Base-by-base conservation (phyloP, 1,140 invertebrate genomes). In the Pygmarrhopalites habei region DNA sequence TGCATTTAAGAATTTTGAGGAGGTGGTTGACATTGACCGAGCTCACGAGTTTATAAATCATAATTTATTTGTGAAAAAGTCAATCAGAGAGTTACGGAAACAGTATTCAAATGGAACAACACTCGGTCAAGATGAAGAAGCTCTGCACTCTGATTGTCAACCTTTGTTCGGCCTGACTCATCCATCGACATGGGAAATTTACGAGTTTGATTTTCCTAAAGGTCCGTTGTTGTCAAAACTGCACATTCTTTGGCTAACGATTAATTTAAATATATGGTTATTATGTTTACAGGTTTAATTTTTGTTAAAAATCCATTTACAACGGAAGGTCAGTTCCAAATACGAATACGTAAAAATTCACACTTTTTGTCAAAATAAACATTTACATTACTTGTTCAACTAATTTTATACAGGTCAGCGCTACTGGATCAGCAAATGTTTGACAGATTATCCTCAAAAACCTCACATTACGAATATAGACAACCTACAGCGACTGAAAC, bases 251-350 rank as follows among this genome's bases (percentile, higher is more conserved):
- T 23, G 10, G 7, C 21, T 7, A 7, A 49, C 15, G 7, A 12
- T 14, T 49, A 10, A 10, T 10, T n/a, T 49, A 62, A 60, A 72
- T 58, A 39, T 62, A 41, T 63, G 57, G 17, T 47, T 57, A 43
- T 66, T 53, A 25, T 64, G 51, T 70, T 60, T 68, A 19, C 67
- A 85, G 85, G 90, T 17, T 79, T 93, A 29, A 77, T 92, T 69
- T 81, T 90, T 47, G 87, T 95, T 53, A 79, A 78, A 70, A 92
- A 95, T 78, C 89, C 92, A 49, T 95, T 96, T 76, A 86, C 84
- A 30, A 47, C 72, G 23, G 67, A 77, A 49, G 89, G 87, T 1
- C n/a, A n/a, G n/a, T n/a, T n/a, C n/a, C n/a, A n/a, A n/a, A n/a
- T n/a, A n/a, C n/a, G n/a, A n/a, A n/a, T n/a, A n/a, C n/a, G n/a